Percentiles rank a stretch among this genome's conserved stretches.
Conservation (phyloP, 2,888 invertebrate species). For the Alentia gelatinosa region DNA sequence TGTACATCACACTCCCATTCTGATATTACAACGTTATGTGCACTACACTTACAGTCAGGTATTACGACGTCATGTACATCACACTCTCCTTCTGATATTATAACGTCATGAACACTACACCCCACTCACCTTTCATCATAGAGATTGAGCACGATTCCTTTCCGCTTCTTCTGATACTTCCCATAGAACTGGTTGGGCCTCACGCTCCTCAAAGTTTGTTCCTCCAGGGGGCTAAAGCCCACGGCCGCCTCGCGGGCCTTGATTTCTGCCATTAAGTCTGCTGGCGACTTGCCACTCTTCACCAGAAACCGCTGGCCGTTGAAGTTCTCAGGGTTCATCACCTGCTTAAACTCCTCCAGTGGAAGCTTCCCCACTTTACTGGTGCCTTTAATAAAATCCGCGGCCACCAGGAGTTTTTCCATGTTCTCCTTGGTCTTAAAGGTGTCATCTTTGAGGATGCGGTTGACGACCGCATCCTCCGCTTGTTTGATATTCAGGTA, state of each 20-base stretch:
- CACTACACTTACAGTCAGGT: too few species aligned
- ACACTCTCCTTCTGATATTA: too few species aligned
- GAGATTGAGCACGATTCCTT: conserved; percentile 9
- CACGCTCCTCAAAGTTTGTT: not conserved
- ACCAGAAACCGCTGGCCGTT: not conserved
- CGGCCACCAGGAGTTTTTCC: conserved; percentile 38
- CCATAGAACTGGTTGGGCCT: not conserved
- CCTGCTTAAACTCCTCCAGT: conserved; percentile 6
- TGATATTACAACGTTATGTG: too few species aligned
- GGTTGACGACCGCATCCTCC: not conserved
- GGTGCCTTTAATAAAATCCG: conserved; percentile 19
- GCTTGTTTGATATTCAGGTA: not conserved
- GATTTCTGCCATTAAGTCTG: not conserved
- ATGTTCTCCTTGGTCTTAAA: conserved; percentile 14
- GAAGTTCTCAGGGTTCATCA: not conserved
- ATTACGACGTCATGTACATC: too few species aligned
- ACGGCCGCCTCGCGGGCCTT: not conserved
- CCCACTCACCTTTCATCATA: conserved; percentile 41
- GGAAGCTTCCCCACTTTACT: not conserved
- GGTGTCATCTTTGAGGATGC: conserved; percentile 13
- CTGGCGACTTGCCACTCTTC: not conserved
- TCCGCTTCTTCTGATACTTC: not conserved
- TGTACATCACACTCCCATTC: too few species aligned
- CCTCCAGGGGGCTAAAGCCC: not conserved
- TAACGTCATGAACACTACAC: too few species aligned